Base-by-base conservation (phyloP, 2,113 vertebrate species). In the Epinephelus moara region DNA sequence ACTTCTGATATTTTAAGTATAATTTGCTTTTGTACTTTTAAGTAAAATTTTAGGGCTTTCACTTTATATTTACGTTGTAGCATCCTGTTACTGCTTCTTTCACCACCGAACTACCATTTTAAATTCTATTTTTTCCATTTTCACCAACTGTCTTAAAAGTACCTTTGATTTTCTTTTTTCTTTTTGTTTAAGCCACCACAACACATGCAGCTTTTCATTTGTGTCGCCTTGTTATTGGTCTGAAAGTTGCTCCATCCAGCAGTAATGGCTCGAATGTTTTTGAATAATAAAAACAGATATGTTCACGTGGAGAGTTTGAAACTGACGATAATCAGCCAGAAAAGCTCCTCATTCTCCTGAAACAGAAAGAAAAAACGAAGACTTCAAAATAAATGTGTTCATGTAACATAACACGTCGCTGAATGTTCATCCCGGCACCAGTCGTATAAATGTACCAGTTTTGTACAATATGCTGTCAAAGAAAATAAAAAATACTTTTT, bases 401-500 rank as follows among this genome's bases (percentile, higher is more conserved):
- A 3, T 12, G 37, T 7, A n/a, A 45, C 55, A 12, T 23, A 55
- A 55, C 52, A n/a, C 56, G 13, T 49, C 14, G 18, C 11, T 47
- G 70, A 66, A 40, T 75, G 70, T 75, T 53, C 33, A 53, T 53
- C 80, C 18, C 18, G 4, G 11, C 62, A 61, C 14, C 4, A 4
- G 8, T 59, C 19, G 9, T 27, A 61, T 60, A 49, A 60, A 42
- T 45, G 18, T 19, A 30, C 11, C 50, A 40, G 49, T 33, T 69
- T 75, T 68, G 42, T 61, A 69, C 71, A 62, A 75, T 3, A 17
- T 1, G 4, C 37, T 3, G 9, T 53, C 33, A 47, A 40, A 49
- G 2, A n/a, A 55, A 62, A 49, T 42, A 45, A 70, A 52, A 56
- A 66, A 5, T 6, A 19, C 14, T 49, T 81, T 82, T 75, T 70